Conservation (phyloP, 2,888 invertebrate genomes). For the Pammene fasciana region DNA sequence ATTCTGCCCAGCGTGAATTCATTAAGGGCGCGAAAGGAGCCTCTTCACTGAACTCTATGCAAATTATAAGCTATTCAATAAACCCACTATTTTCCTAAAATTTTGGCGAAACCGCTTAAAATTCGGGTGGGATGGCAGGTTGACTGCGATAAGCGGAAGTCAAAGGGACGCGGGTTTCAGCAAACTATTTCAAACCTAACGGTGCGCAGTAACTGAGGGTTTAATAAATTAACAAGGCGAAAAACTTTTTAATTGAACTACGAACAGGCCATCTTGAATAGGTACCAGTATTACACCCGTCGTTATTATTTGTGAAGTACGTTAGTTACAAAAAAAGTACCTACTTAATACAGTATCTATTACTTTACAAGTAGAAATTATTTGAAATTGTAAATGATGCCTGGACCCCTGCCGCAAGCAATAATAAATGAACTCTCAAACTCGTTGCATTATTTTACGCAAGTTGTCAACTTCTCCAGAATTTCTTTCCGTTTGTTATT, state of each 20-base stretch:
- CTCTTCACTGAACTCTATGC: slow-evolving; percentile 40
- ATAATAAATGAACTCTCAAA: slow-evolving; percentile 38
- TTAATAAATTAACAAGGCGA: background rate
- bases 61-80: slow-evolving; percentile 39
- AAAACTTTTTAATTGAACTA: background rate
- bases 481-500: slow-evolving; percentile 57
- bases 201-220: background rate
- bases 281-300: too few relatives aligned
- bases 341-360: background rate
- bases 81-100: slow-evolving; percentile 39
- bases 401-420: slow-evolving; percentile 3
- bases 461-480: slow-evolving; percentile 45
- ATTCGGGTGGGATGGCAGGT: slow-evolving; percentile 26
- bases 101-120: slow-evolving; percentile 33
- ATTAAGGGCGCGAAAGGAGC: slow-evolving; percentile 55
- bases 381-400: slow-evolving; percentile 1
- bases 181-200: slow-evolving; percentile 7
- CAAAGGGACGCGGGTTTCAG: slow-evolving; percentile 7
- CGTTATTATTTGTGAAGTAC: too few relatives aligned
- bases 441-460: slow-evolving; percentile 37
- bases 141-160: slow-evolving; percentile 24
- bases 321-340: too few relatives aligned
- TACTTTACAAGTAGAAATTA: background rate
- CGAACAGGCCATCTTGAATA: too few relatives aligned
- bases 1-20: slow-evolving; percentile 62